Percentiles rank a stretch among this genome's conserved stretches.
Evolutionary conservation across 2,888 invertebrate genomes (phyloP).

Genomic region (Drosophila antonietae): DNA sequence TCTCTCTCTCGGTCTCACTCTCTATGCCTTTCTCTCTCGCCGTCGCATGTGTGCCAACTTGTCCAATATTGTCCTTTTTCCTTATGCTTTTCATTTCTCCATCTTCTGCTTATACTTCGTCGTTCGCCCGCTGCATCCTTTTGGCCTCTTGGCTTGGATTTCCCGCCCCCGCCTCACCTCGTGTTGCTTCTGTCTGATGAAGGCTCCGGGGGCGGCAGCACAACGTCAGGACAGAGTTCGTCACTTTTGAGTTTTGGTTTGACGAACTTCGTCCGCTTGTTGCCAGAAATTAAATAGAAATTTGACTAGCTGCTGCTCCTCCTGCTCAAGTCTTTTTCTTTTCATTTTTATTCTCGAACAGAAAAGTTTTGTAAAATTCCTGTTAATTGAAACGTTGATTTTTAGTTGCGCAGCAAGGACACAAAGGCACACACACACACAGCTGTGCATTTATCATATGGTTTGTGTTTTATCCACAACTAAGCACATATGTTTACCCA

Average conservation of each 20-base stretch:
- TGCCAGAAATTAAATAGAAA: constrained; percentile 54
- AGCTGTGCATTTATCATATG: background rate
- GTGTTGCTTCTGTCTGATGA: constrained; percentile 53
- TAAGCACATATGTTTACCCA: background rate
- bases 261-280: constrained; percentile 67
- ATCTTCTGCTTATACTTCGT: constrained; percentile 64
- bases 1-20: constrained; percentile 4
- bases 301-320: constrained; percentile 40
- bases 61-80: constrained; percentile 79
- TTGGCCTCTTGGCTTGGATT: constrained; percentile 36
- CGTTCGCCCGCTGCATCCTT: constrained; percentile 29
- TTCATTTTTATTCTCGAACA: constrained; percentile 6
- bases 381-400: constrained; percentile 74
- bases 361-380: constrained; percentile 63
- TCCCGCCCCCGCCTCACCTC: constrained; percentile 19
- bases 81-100: constrained; percentile 77
- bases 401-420: constrained; percentile 44
- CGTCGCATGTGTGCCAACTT: constrained; percentile 62
- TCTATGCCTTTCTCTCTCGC: constrained; percentile 16
- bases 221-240: constrained; percentile 59
- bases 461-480: background rate
- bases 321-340: constrained; percentile 11
- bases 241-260: constrained; percentile 71
- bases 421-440: background rate
- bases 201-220: constrained; percentile 27